Evolutionary conservation across 2,888 invertebrate species (phyloP).

Genomic region (Pristionchus arcanus): DNA sequence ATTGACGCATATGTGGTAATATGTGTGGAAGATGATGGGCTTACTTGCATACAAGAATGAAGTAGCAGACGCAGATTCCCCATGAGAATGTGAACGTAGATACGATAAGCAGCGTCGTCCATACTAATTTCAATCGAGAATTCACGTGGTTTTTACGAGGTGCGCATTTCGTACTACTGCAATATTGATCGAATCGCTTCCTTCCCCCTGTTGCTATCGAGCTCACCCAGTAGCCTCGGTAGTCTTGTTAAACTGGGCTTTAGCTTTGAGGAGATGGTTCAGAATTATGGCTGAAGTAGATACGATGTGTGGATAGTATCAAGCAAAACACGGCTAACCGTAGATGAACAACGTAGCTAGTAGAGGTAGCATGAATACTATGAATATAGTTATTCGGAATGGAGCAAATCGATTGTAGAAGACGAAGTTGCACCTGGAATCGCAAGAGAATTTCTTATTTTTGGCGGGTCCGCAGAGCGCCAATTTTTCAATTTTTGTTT

Average conservation of each 20-base stretch:
- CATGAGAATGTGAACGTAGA: constrained; percentile 75
- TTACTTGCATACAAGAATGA: constrained; percentile 71
- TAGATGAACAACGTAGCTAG: constrained; percentile 71
- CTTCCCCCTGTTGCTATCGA: neutral
- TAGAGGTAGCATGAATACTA: constrained; percentile 75
- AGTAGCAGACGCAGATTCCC: constrained; percentile 76
- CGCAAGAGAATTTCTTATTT: neutral
- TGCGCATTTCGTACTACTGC: neutral
- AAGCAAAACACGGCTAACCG: constrained; percentile 47
- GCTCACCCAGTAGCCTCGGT: constrained; percentile 20
- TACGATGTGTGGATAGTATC: neutral
- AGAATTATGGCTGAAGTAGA: constrained; percentile 66
- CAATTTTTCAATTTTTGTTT: too few relatives aligned
- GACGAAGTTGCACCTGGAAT: constrained; percentile 63
- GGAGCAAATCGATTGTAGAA: constrained; percentile 77
- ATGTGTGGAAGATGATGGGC: neutral
- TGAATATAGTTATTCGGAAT: constrained; percentile 70
- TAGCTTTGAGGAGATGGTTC: constrained; percentile 73
- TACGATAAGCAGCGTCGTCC: constrained; percentile 76
- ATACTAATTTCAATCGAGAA: constrained; percentile 73
- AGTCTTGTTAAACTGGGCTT: constrained; percentile 71
- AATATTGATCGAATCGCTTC: neutral
- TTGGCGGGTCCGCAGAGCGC: too few relatives aligned
- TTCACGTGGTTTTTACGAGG: constrained; percentile 62
- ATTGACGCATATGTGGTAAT: too few relatives aligned